Conservation (phyloP, 2,113 vertebrate genomes). For the Excalfactoria chinensis region DNA sequence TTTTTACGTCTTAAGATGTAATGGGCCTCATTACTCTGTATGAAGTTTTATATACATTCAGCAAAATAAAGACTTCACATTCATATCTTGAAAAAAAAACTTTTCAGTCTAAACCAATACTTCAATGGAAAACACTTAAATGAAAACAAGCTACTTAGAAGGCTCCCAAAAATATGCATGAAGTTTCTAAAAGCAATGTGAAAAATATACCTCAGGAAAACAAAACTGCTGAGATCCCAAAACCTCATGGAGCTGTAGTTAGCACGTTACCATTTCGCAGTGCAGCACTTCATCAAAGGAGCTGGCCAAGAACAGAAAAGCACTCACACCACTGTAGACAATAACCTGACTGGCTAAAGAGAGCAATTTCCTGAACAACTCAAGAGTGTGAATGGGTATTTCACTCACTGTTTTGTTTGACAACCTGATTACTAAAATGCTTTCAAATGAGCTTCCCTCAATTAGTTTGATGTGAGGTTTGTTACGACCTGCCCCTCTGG, state of each 20-base stretch:
- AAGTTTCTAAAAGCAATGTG: neutral
- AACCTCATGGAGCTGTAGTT: neutral
- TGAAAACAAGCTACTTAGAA: neutral
- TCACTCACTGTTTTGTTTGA: neutral
- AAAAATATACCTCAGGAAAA: neutral
- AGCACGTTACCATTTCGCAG: neutral
- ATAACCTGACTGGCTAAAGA: neutral
- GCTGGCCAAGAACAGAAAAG: neutral
- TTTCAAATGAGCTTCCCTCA: conserved; percentile 30
- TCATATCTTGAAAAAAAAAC: neutral
- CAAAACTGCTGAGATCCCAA: neutral
- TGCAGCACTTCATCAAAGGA: accelerated
- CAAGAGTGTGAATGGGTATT: neutral
- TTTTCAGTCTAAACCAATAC: neutral
- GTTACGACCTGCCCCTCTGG: neutral
- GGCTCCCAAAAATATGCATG: neutral
- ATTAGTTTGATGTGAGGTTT: neutral
- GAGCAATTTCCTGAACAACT: neutral
- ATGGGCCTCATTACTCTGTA: neutral
- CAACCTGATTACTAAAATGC: neutral
- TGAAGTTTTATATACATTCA: neutral
- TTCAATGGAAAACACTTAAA: neutral
- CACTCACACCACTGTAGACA: neutral
- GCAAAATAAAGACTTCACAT: neutral
- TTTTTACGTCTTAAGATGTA: neutral